Conservation (phyloP, 35 echinoderm and acorn worm species). For the Acanthaster planci region DNA sequence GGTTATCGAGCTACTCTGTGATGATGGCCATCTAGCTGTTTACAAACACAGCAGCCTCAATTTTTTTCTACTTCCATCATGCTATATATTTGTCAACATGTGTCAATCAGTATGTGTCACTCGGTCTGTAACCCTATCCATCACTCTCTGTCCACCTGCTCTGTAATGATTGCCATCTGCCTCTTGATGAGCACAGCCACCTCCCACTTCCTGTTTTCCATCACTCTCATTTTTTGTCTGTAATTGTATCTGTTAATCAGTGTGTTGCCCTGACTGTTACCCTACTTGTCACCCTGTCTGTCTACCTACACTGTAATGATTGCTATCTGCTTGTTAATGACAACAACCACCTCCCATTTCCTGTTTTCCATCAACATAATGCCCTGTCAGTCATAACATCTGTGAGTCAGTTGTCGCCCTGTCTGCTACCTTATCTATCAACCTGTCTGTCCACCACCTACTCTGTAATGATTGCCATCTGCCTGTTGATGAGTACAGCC, state of each 20-base stretch:
- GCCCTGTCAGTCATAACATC: constrained; percentile 63
- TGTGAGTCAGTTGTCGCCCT: too few relatives aligned
- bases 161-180: constrained; percentile 71
- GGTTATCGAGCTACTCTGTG: too few relatives aligned
- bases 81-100: too few relatives aligned
- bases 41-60: too few relatives aligned
- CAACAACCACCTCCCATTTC: constrained; percentile 81
- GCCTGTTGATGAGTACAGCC: constrained; percentile 69
- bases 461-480: constrained; percentile 79
- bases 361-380: constrained; percentile 86
- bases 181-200: constrained; percentile 71
- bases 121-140: too few relatives aligned
- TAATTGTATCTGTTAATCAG: too few relatives aligned
- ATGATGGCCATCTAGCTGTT: too few relatives aligned
- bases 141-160: constrained; percentile 49
- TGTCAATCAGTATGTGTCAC: too few relatives aligned
- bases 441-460: constrained; percentile 31
- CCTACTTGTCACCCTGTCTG: too few relatives aligned
- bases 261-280: too few relatives aligned
- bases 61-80: too few relatives aligned
- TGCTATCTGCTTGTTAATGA: constrained; percentile 66
- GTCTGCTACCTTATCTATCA: too few relatives aligned
- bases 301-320: constrained; percentile 77
- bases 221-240: constrained; percentile 77
- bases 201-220: constrained; percentile 85